phyloP scores from a whole-genome alignment of 2,888 invertebrate species.

The Diarsia rubi region DNA sequence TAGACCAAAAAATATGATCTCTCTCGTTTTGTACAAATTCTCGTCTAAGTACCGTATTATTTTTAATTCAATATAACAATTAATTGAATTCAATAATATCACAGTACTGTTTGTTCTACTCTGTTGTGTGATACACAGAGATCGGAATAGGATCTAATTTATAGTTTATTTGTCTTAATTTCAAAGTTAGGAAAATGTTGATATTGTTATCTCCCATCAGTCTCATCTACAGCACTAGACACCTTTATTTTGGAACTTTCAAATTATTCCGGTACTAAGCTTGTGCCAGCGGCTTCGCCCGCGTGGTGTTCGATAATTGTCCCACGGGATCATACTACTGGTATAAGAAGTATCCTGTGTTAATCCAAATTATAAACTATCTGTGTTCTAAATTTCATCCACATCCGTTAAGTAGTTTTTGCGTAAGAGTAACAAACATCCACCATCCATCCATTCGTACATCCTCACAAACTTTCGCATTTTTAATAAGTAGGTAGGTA shows the following conservation, averaged over 20 bases:
- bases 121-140: neutral
- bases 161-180: neutral
- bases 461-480: no score
- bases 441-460: no score
- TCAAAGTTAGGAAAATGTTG: neutral
- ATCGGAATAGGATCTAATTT: neutral
- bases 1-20: neutral
- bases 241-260: neutral
- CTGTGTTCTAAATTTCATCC: no score
- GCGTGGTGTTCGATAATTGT: no score
- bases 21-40: slow-evolving; percentile 15
- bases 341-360: no score
- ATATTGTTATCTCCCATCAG: neutral
- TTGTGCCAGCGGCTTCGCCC: no score
- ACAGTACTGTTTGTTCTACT: slow-evolving; percentile 50
- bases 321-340: no score
- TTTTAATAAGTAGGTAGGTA: no score
- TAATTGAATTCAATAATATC: slow-evolving; percentile 49
- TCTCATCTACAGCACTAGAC: no score
- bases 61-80: slow-evolving; percentile 36
- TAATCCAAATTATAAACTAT: no score
- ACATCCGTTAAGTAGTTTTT: no score
- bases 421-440: no score
- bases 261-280: neutral
- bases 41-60: slow-evolving; percentile 35